Evolutionary conservation across 2,888 invertebrate genomes (phyloP).

Genomic region (Bellardia pandia): DNA sequence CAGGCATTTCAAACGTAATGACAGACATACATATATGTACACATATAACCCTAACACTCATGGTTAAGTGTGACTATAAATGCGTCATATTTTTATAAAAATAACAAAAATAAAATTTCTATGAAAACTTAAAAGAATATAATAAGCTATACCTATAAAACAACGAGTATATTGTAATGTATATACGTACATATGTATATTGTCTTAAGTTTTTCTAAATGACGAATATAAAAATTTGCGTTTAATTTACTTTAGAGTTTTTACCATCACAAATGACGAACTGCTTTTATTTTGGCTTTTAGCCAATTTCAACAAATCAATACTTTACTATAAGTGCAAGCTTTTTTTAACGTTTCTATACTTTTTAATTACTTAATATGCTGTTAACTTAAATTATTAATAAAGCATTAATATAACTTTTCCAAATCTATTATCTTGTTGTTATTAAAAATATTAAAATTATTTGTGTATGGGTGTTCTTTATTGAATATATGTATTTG

Average conservation of each 20-base stretch:
- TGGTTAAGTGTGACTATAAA: not conserved
- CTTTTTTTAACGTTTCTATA: not conserved
- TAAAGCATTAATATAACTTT: not conserved
- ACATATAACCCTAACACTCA: too few species aligned
- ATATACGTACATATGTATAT: not conserved
- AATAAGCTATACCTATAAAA: not conserved
- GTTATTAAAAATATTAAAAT: not conserved
- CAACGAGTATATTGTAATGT: not conserved
- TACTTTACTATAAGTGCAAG: not conserved
- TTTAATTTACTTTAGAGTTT: conserved; percentile 1
- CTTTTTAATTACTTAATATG: not conserved
- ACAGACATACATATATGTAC: too few species aligned
- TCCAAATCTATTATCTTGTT: not conserved
- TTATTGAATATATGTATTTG: not conserved
- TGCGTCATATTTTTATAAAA: not conserved
- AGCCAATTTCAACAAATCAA: conserved; percentile 45
- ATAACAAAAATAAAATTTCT: not conserved
- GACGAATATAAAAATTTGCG: conserved; percentile 11
- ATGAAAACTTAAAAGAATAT: not conserved
- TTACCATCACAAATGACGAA: not conserved
- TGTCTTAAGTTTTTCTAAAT: not conserved
- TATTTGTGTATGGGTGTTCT: not conserved
- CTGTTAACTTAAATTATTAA: not conserved
- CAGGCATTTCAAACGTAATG: too few species aligned
- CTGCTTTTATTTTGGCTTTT: conserved; percentile 9